A percentile compares a stretch with the other conserved stretches of the same genome.
phyloP scores from a whole-genome alignment of 2,888 invertebrate species.

The Xestoiulus laeticollis region DNA sequence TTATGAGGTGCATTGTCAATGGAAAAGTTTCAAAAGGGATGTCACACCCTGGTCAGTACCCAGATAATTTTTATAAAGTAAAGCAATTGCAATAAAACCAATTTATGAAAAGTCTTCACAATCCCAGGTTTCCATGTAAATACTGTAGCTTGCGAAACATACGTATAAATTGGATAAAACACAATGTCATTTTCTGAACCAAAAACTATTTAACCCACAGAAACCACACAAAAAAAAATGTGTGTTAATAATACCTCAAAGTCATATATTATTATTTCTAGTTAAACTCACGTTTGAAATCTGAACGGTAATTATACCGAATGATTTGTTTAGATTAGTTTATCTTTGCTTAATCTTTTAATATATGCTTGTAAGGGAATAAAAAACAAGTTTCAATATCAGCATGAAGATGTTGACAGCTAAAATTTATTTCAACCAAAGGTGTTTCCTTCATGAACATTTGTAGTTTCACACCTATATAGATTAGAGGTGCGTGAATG shows the following conservation, averaged over 20 bases:
- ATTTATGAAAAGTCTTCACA: too few relatives aligned
- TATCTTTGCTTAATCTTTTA: not conserved
- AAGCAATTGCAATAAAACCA: too few relatives aligned
- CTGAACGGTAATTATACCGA: not conserved
- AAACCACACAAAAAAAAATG: not conserved
- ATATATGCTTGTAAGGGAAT: not conserved
- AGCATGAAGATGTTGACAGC: not conserved
- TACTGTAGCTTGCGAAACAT: too few relatives aligned
- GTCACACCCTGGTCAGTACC: too few relatives aligned
- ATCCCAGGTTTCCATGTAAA: too few relatives aligned
- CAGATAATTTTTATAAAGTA: too few relatives aligned
- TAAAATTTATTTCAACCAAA: not conserved
- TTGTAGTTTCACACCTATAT: not conserved
- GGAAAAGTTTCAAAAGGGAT: too few relatives aligned
- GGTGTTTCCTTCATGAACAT: not conserved
- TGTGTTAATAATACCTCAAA: not conserved
- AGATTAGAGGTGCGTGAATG: not conserved
- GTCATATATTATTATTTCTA: not conserved
- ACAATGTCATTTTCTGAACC: not conserved
- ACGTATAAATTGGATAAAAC: too few relatives aligned
- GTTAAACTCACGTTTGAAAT: not conserved
- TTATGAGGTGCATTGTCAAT: too few relatives aligned
- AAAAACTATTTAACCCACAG: not conserved
- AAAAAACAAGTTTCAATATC: not conserved
- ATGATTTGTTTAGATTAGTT: not conserved